A percentile compares a stretch with the other conserved stretches of the same genome.
Conservation (phyloP, 2,888 invertebrate species). For the Oasisia sp. region DNA sequence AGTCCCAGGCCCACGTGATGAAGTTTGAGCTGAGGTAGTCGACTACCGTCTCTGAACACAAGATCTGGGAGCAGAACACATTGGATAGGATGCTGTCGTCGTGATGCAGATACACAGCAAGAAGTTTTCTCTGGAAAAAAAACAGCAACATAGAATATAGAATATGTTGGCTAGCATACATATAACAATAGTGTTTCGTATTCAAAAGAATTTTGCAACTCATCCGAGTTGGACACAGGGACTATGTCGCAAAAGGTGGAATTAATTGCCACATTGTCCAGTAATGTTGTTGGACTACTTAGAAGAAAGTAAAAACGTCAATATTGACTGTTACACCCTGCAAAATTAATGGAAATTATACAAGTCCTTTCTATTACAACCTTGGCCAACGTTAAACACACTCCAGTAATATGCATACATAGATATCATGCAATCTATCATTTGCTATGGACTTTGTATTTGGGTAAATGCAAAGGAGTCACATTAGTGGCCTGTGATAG, state of each 20-base stretch:
- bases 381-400: background rate
- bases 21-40: constrained; percentile 90
- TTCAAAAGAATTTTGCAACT: no score
- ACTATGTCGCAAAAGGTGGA: no score
- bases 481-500: constrained; percentile 20
- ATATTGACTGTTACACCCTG: background rate
- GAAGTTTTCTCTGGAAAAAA: constrained; percentile 80
- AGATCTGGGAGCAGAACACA: constrained; percentile 94
- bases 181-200: background rate
- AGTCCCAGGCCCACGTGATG: constrained; percentile 96
- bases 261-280: no score
- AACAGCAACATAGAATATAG: background rate
- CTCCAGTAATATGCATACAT: no score
- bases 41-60: constrained; percentile 91
- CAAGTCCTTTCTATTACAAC: background rate
- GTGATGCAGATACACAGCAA: constrained; percentile 96
- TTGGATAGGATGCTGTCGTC: constrained; percentile 94
- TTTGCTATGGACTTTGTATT: background rate
- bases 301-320: background rate
- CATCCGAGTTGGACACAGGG: no score
- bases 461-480: constrained; percentile 27
- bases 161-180: background rate
- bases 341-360: background rate
- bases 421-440: background rate
- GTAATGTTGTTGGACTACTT: no score